Base-by-base conservation (phyloP, 2,797 vertebrate genomes). In the Decapterus maruadsi region DNA sequence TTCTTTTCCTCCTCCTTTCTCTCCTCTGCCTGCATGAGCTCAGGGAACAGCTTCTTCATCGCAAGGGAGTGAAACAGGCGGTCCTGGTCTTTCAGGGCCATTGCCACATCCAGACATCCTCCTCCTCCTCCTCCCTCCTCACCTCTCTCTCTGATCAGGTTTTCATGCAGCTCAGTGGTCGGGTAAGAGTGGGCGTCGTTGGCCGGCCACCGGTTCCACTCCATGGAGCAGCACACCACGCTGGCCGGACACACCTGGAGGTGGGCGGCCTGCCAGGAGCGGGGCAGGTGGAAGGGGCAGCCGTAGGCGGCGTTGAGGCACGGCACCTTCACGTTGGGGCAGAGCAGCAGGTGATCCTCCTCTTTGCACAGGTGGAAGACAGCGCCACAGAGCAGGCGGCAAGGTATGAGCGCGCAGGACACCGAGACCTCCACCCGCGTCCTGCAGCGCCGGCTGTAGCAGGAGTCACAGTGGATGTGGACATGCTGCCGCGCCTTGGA, bases 361-460 rank as follows among this genome's bases (percentile, higher is more conserved):
- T 97, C 96, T 84, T 99, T 99, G 91, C 98, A 99, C 92, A 96
- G 95, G 90, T 99, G 98, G 92, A 97, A 99, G 54, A 95, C 68
- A 1, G 98, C 96, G 0, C 98, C 97, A 0, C 98, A 99, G 78
- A 90, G 95, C 16, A 95, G 87, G 55, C 1, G 95, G 82, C 84
- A 94, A 36, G 90, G 62, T 55, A 13, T 94, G 94, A 99, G 88
- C 0, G 96, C 96, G 60, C 98, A 99, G 93, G 94, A 95, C 73
- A 97, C 96, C 2, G 89, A 88, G 20, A 40, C 80, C 89, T 92
- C 90, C 78, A 92, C 90, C n/a, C 55, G 90, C 26, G 90, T 69
- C 0, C 83, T 94, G 90, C 98, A 99, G 87, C 95, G 94, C 20
- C 92, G 94, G 72, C 79, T 96, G 95, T 96, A 96, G 77, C 98